phyloP scores from a whole-genome alignment of 2,888 invertebrate species.

The Acanthosepion pharaonis region DNA sequence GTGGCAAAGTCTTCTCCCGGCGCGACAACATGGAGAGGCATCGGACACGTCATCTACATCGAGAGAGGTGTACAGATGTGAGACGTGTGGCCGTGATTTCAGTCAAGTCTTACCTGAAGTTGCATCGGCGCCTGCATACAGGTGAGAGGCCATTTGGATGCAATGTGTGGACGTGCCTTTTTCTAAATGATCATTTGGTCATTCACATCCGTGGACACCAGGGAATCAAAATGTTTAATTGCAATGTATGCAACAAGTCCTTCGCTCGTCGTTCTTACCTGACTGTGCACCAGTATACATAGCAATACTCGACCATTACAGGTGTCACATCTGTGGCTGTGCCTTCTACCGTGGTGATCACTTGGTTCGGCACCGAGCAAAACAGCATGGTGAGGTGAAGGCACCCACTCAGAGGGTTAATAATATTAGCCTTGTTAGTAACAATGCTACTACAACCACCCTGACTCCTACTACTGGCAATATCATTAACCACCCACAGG shows the following conservation, averaged over 20 bases:
- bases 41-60: conserved; percentile 23
- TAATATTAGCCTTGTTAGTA: conserved; percentile 34
- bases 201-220: conserved; percentile 41
- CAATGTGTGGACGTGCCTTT: conserved; percentile 42
- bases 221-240: conserved; percentile 41
- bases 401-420: not conserved
- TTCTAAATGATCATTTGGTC: conserved; percentile 43
- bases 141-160: conserved; percentile 39
- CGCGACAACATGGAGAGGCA: conserved; percentile 46
- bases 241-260: conserved; percentile 23
- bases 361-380: not conserved
- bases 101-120: conserved; percentile 43
- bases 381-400: conserved; percentile 37
- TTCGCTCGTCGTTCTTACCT: conserved; percentile 35
- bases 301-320: conserved; percentile 38
- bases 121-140: conserved; percentile 37
- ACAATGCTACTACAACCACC: not conserved
- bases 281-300: conserved; percentile 44
- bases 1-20: conserved; percentile 36
- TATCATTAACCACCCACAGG: not conserved
- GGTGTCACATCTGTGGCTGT: conserved; percentile 41
- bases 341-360: conserved; percentile 44
- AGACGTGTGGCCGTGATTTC: conserved; percentile 24
- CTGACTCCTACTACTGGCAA: not conserved
- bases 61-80: conserved; percentile 39